Conservation (phyloP, 1,140 invertebrate species). For the Sipha flava region DNA sequence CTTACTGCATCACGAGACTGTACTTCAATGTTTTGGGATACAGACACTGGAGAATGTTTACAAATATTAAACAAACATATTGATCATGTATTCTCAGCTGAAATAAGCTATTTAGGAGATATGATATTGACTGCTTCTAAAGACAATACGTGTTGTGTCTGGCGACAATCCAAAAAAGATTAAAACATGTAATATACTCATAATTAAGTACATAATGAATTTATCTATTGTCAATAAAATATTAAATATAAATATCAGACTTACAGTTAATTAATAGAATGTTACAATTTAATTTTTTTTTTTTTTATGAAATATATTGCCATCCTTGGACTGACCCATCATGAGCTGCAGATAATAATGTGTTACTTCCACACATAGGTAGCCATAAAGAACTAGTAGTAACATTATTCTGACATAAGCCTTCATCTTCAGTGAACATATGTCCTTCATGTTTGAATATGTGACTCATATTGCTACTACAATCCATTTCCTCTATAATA, state of each 20-base stretch:
- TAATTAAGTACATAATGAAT: too few species aligned
- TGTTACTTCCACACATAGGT: slow-evolving; percentile 2
- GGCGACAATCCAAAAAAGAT: slow-evolving; percentile 43
- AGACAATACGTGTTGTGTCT: slow-evolving; percentile 61
- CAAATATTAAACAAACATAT: slow-evolving; percentile 62
- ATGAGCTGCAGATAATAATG: not conserved
- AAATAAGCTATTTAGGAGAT: slow-evolving; percentile 67
- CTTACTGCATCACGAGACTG: slow-evolving; percentile 66
- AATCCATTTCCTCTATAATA: not conserved
- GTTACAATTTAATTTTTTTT: not conserved
- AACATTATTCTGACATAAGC: not conserved
- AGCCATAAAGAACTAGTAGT: slow-evolving; percentile 20
- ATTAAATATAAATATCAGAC: not conserved
- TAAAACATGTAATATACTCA: not conserved
- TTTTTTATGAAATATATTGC: slow-evolving; percentile 23
- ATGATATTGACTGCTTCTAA: slow-evolving; percentile 67
- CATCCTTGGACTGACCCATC: slow-evolving; percentile 33
- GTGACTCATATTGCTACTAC: not conserved
- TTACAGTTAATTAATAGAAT: not conserved
- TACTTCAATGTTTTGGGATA: slow-evolving; percentile 65
- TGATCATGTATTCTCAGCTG: slow-evolving; percentile 70
- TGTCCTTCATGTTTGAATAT: slow-evolving; percentile 33
- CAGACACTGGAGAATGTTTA: slow-evolving; percentile 56
- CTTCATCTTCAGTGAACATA: slow-evolving; percentile 3
- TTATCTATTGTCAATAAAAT: not conserved